Conservation (phyloP, 2,113 vertebrate species). For the Phyllopteryx taeniolatus region DNA sequence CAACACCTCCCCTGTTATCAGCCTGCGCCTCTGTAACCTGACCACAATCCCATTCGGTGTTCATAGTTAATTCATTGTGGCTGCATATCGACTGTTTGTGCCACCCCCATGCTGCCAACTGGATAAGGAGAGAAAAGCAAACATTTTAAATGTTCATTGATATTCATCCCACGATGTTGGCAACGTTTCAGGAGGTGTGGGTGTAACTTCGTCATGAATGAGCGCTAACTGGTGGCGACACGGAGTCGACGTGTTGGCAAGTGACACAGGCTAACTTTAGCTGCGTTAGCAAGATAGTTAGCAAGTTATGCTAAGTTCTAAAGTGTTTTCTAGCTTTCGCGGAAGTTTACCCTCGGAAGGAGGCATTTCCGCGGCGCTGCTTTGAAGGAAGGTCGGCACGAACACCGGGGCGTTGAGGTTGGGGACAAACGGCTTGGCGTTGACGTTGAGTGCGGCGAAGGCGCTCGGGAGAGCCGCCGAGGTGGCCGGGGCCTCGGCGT, state of each 20-base stretch:
- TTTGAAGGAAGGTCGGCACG: slow-evolving; percentile 84
- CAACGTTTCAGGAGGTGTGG: not conserved
- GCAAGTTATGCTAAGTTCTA: slow-evolving; percentile 59
- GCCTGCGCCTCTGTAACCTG: not conserved
- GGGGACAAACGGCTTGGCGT: slow-evolving; percentile 94
- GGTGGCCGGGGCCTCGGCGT: slow-evolving; percentile 82
- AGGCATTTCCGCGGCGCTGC: slow-evolving; percentile 43
- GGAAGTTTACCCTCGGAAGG: slow-evolving; percentile 50
- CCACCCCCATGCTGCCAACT: slow-evolving; percentile 89
- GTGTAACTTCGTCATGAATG: not conserved
- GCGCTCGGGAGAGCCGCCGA: slow-evolving; percentile 82
- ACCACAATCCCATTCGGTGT: slow-evolving; percentile 7
- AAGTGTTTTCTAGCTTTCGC: slow-evolving; percentile 20
- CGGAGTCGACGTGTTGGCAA: slow-evolving; percentile 49
- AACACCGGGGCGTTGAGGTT: slow-evolving; percentile 92
- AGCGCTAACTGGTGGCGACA: not conserved
- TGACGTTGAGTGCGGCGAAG: slow-evolving; percentile 91
- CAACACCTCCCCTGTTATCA: not conserved
- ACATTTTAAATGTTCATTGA: slow-evolving; percentile 30
- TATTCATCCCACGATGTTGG: slow-evolving; percentile 5
- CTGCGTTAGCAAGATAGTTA: slow-evolving; percentile 55
- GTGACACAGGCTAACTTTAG: slow-evolving; percentile 55
- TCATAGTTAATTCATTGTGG: not conserved
- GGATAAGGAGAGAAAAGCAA: slow-evolving; percentile 58
- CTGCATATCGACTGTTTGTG: slow-evolving; percentile 86